These are phyloP conservation scores for Mallotus villosus DNA, from an alignment of 2,797 vertebrate genomes.

Conservation along the genomic window DNA sequence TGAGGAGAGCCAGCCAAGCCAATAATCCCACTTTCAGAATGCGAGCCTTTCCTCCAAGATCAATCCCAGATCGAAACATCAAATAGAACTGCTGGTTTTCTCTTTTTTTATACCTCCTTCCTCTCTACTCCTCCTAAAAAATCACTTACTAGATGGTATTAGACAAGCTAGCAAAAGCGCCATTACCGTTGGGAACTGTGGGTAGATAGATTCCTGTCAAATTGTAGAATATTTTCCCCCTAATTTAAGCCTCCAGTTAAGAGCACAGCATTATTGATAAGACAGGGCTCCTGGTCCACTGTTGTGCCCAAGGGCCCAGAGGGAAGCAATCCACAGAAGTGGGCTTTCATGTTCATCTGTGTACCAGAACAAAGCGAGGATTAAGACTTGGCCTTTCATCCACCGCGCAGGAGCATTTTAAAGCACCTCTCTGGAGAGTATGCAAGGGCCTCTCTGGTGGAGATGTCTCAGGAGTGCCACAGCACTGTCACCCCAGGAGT, in stretches of 20 bases:
- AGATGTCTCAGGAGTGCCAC: conserved; percentile 56
- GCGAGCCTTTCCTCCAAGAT: conserved; percentile 92
- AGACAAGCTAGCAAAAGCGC: conserved; percentile 82
- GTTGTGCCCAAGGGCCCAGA: conserved; percentile 66
- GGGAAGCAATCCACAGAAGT: conserved; percentile 79
- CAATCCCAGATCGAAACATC: conserved; percentile 99
- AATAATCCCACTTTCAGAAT: conserved; percentile 99
- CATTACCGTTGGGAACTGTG: conserved; percentile 80
- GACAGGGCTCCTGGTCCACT: conserved; percentile 68
- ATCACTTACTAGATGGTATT: conserved; percentile 90
- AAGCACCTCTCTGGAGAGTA: conserved; percentile 42
- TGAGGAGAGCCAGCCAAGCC: conserved; percentile 97
- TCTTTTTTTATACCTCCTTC: conserved; percentile 64
- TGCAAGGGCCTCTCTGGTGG: conserved; percentile 28
- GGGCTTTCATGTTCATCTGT: conserved; percentile 84
- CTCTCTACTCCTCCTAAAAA: conserved; percentile 71
- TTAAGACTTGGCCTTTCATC: conserved; percentile 77
- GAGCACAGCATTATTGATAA: conserved; percentile 81
- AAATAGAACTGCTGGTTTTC: conserved; percentile 90
- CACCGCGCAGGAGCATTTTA: conserved; percentile 59
- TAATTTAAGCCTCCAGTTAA: conserved; percentile 81
- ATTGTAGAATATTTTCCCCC: conserved; percentile 81
- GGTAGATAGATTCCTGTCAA: conserved; percentile 79
- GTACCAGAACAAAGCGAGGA: conserved; percentile 83
- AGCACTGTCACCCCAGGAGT: conserved; percentile 49